Evolutionary conservation across 2,113 vertebrate species (phyloP).

Genomic region (Cephalopterus ornatus): DNA sequence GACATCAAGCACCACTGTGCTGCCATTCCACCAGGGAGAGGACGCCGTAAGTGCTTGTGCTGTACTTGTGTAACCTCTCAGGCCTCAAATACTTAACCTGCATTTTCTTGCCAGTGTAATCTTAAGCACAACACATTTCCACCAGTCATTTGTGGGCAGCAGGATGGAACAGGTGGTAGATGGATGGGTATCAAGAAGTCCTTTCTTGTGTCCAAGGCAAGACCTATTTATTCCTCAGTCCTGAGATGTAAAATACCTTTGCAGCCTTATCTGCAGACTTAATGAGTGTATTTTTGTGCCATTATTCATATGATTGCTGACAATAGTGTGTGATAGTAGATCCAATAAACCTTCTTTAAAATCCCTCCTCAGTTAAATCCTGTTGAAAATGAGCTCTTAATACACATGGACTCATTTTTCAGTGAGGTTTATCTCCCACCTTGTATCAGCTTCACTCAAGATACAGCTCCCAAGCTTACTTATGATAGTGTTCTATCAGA

Average conservation of each 20-base stretch:
- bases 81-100: not conserved
- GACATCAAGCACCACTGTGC: conserved; percentile 98
- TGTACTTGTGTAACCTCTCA: not conserved
- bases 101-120: not conserved
- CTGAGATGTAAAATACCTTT: not conserved
- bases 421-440: not conserved
- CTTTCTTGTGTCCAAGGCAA: not conserved
- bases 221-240: not conserved
- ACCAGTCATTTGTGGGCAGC: not conserved
- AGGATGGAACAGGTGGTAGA: not conserved
- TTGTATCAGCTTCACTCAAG: not conserved
- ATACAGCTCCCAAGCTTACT: not conserved
- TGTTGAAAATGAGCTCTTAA: not conserved
- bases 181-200: not conserved
- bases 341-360: not conserved
- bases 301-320: not conserved
- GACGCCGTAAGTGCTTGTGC: conserved; percentile 84
- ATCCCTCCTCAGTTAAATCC: not conserved
- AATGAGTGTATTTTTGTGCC: not conserved
- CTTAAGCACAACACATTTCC: not conserved
- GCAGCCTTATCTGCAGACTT: not conserved
- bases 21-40: conserved; percentile 91
- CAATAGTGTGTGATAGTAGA: not conserved
- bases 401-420: not conserved
- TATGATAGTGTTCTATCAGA: not conserved